Base-by-base conservation (phyloP, 2,113 vertebrate genomes). In the Macroglossus sobrinus region DNA sequence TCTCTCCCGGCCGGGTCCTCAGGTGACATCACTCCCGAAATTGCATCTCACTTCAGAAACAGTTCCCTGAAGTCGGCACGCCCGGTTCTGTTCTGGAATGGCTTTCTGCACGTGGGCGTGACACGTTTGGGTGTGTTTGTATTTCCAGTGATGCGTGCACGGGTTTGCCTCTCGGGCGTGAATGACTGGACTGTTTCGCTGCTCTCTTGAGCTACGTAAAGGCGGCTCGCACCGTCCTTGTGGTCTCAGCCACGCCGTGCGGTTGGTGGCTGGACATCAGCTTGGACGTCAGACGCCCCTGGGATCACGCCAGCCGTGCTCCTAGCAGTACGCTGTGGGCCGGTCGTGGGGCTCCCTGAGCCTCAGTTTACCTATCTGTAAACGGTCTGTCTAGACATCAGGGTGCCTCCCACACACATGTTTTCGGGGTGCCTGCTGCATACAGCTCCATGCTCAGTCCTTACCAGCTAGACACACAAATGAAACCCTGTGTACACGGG, bases 401-500 rank as follows among this genome's bases (percentile, higher is more conserved):
- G 13, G 16, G 53, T 8, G 2, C 28, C 45, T 69, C 16, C 28
- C 21, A 7, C 40, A 3, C 19, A 33, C 3, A 24, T 35, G 4
- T 12, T 69, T 61, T 35, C 33, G 15, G 74, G 33, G 43, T 3
- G 38, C 47, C 24, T 63, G 0, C 38, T 4, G 0, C 15, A 53
- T 55, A 6, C 2, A 12, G 66, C 69, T 43, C 53, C 12, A 10
- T 0, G 14, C n/a, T 30, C 11, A 1, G 19, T 55, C 11, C 74
- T 80, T 40, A 11, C 28, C 45, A 21, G 0, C 5, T 13, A n/a
- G n/a, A 0, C 2, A 5, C 7, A 0, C 1, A 0, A 3, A 30
- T 8, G 1, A 43, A 55, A 33, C 47, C 11, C 33, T 14, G 47
- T 50, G 47, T 50, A 0, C n/a, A n/a, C n/a, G n/a, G n/a, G n/a